phyloP scores from a whole-genome alignment of 2,797 vertebrate genomes.

The Thalassophryne amazonica region DNA sequence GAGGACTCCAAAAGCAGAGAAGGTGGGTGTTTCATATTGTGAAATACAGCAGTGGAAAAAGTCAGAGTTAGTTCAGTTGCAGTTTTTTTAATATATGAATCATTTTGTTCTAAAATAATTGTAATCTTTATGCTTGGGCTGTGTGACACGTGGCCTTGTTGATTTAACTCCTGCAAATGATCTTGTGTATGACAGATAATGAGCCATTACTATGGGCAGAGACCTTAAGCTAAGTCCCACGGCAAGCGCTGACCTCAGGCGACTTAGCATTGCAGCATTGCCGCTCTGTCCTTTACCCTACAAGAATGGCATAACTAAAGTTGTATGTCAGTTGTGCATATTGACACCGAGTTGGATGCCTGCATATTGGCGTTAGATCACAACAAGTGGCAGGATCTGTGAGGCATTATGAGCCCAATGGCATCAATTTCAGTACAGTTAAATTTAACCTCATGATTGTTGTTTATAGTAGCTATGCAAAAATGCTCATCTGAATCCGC shows the following conservation, averaged over 20 bases:
- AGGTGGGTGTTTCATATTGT: slow-evolving; percentile 45
- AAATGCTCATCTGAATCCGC: no score
- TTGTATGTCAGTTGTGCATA: slow-evolving; percentile 13
- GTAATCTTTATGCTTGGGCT: not conserved
- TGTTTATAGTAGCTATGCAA: no score
- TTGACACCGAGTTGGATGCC: not conserved
- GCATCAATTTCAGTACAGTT: no score
- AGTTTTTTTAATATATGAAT: no score
- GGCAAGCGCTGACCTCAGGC: not conserved
- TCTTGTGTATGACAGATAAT: not conserved
- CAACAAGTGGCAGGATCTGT: slow-evolving; percentile 21
- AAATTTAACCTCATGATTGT: no score
- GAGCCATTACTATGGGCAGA: not conserved
- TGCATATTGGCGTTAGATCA: slow-evolving; percentile 1
- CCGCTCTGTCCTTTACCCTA: slow-evolving; percentile 51
- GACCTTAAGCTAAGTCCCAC: not conserved
- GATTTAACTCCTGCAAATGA: no score
- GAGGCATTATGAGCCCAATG: slow-evolving; percentile 10
- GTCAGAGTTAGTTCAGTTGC: no score
- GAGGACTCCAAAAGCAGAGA: slow-evolving; percentile 31
- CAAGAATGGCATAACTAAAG: slow-evolving; percentile 26
- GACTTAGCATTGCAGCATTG: not conserved
- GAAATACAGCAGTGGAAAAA: no score
- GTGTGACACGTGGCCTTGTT: no score
- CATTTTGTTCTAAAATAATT: not conserved